Conservation (phyloP, 2,113 vertebrate genomes). For the Verasper variegatus region DNA sequence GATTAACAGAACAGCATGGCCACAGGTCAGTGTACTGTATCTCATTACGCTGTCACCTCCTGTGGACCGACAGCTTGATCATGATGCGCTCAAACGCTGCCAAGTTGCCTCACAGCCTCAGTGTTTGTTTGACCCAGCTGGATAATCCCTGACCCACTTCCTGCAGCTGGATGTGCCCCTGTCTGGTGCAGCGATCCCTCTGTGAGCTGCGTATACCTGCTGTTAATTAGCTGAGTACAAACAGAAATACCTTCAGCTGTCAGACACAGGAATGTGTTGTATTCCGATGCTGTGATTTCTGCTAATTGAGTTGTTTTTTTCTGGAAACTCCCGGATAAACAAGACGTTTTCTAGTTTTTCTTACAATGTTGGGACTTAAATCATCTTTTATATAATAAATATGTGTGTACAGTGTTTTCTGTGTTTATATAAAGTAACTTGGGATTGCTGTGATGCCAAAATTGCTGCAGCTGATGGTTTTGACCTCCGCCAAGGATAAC, state of each 20-base stretch:
- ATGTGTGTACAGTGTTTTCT: no score
- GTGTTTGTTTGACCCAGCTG: conserved; percentile 63
- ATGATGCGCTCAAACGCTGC: conserved; percentile 49
- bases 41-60: conserved; percentile 25
- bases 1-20: not conserved
- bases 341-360: no score
- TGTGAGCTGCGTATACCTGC: not conserved
- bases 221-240: conserved; percentile 62
- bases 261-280: not conserved
- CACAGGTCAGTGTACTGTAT: conserved; percentile 29
- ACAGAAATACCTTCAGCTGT: conserved; percentile 50
- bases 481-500: no score
- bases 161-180: conserved; percentile 59
- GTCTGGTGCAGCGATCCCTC: conserved; percentile 39
- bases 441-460: no score
- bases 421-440: no score
- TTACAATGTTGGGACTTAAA: no score
- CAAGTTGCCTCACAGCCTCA: conserved; percentile 55
- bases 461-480: no score
- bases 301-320: no score
- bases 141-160: conserved; percentile 74
- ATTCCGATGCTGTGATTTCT: no score
- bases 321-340: no score
- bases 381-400: no score
- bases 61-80: conserved; percentile 34